Conservation (phyloP, 2,797 vertebrate genomes). For the Macroramphosus scolopax region DNA sequence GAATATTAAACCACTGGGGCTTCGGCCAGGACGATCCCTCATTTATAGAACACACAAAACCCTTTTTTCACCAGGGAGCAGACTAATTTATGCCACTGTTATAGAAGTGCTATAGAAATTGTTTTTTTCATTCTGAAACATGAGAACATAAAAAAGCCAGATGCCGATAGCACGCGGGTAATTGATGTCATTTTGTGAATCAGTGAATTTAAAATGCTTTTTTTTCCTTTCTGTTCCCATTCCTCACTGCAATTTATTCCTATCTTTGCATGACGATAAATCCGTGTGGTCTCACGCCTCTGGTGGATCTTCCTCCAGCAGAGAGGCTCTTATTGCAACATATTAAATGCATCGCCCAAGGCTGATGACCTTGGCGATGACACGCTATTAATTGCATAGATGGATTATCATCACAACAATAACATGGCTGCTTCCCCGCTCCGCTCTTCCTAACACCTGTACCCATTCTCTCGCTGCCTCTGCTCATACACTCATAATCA, state of each 20-base stretch:
- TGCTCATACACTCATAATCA: conserved; percentile 75
- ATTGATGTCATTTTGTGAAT: conserved; percentile 66
- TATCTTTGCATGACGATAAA: conserved; percentile 48
- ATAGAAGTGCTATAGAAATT: conserved; percentile 46
- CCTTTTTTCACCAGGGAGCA: conserved; percentile 39
- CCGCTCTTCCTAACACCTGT: conserved; percentile 69
- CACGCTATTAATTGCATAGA: conserved; percentile 72
- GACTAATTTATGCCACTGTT: conserved; percentile 55
- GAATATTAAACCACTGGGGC: conserved; percentile 73
- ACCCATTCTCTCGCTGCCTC: conserved; percentile 61
- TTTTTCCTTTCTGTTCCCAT: too few species aligned
- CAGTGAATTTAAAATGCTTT: conserved; percentile 36
- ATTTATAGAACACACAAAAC: conserved; percentile 58
- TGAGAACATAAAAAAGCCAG: conserved; percentile 50
- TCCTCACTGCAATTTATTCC: too few species aligned
- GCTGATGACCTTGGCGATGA: conserved; percentile 68
- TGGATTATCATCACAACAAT: conserved; percentile 67
- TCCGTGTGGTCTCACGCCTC: too few species aligned
- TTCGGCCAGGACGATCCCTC: conserved; percentile 59
- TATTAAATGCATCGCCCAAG: conserved; percentile 54
- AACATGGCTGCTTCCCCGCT: conserved; percentile 48
- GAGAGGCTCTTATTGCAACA: conserved; percentile 59
- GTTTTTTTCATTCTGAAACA: conserved; percentile 45
- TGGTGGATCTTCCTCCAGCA: conserved; percentile 43
- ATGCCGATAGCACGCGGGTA: conserved; percentile 40